Conservation (phyloP, 2,113 vertebrate genomes). For the Megaceryle maxima region DNA sequence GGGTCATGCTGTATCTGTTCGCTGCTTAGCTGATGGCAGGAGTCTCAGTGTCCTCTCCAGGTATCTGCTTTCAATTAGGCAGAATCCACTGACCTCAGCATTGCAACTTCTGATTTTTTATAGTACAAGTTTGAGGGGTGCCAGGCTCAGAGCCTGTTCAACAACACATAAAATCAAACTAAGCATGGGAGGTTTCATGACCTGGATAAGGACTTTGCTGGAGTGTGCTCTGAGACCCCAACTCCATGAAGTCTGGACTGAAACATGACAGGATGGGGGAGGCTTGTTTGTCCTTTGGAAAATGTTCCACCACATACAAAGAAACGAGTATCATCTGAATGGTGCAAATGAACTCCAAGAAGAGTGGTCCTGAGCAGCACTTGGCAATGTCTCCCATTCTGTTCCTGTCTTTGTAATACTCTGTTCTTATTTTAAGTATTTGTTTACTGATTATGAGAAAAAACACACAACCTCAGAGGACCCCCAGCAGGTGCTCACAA, state of each 20-base stretch:
- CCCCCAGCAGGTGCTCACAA: conserved; percentile 66
- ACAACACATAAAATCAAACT: not conserved
- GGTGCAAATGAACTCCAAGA: not conserved
- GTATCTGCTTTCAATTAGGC: not conserved
- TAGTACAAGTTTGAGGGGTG: not conserved
- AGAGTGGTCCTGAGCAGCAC: not conserved
- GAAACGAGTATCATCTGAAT: not conserved
- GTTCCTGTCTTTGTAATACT: not conserved
- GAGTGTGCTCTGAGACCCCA: not conserved
- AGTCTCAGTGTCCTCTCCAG: not conserved
- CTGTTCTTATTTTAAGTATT: conserved; percentile 59
- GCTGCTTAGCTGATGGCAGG: not conserved
- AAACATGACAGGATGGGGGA: not conserved
- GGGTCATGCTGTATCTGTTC: not conserved
- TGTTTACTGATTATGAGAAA: conserved; percentile 73
- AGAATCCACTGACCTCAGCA: not conserved
- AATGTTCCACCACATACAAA: not conserved
- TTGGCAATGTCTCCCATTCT: not conserved
- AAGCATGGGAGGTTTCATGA: not conserved
- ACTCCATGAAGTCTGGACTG: not conserved
- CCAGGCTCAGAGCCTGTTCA: not conserved
- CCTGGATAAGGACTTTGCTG: not conserved
- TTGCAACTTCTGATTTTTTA: not conserved
- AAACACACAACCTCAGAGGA: conserved; percentile 37
- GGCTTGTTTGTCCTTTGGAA: not conserved